Evolutionary conservation across 2,113 vertebrate species (phyloP).

Genomic region (Atlantisia rogersi): DNA sequence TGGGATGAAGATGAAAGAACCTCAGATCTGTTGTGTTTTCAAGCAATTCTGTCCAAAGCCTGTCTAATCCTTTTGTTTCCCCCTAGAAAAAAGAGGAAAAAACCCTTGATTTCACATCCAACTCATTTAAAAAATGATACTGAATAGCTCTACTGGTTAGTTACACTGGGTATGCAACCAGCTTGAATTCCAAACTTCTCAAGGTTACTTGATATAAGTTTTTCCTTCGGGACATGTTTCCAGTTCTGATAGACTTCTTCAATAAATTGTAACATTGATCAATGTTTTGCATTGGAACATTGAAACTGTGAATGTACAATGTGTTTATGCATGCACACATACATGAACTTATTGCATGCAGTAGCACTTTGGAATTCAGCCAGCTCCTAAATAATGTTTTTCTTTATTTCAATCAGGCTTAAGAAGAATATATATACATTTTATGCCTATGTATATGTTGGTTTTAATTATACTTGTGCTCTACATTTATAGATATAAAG

Average conservation of each 20-base stretch:
- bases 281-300: background rate
- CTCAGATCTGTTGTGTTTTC: constrained; percentile 71
- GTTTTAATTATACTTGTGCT: background rate
- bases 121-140: background rate
- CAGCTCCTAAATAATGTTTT: background rate
- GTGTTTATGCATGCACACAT: background rate
- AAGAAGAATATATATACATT: background rate
- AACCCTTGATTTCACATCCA: background rate
- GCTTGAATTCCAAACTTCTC: constrained; percentile 4
- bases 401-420: background rate
- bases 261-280: background rate
- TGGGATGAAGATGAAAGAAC: constrained; percentile 79
- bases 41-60: constrained; percentile 76
- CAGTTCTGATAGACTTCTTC: background rate
- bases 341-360: background rate
- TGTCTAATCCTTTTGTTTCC: constrained; percentile 80
- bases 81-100: constrained; percentile 30
- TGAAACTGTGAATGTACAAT: background rate
- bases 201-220: background rate
- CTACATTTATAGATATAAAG: background rate
- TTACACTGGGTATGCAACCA: constrained; percentile 1
- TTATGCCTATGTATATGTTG: background rate
- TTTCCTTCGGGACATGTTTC: constrained; percentile 27
- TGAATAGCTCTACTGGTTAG: constrained; percentile 34
- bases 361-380: background rate